A percentile compares a stretch with the other conserved stretches of the same genome.
phyloP scores from a whole-genome alignment of 2,888 invertebrate species.

The Lacanobia oleracea region DNA sequence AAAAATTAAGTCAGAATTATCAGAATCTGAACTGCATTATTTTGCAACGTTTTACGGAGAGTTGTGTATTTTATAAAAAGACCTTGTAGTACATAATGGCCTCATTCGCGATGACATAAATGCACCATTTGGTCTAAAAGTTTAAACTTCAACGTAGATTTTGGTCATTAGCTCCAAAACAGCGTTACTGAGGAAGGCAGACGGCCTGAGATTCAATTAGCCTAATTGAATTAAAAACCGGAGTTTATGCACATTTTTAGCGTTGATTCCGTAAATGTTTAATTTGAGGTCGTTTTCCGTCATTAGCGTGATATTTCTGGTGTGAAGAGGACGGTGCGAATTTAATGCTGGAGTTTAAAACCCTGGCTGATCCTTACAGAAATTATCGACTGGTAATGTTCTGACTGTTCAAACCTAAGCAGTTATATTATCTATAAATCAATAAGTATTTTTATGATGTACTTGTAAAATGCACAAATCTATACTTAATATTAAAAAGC shows the following conservation, averaged over 20 bases:
- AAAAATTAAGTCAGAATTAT: no score
- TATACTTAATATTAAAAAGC: no score
- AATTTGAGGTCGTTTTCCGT: constrained; percentile 25
- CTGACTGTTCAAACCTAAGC: not conserved
- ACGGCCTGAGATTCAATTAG: constrained; percentile 35
- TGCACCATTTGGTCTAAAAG: no score
- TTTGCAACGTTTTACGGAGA: no score
- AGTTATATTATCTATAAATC: not conserved
- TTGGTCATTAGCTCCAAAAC: constrained; percentile 25
- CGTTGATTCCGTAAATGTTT: constrained; percentile 41
- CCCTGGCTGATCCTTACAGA: not conserved
- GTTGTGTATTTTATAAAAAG: no score
- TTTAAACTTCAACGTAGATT: constrained; percentile 1
- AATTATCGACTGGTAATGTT: not conserved
- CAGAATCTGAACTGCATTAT: no score
- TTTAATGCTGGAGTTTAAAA: not conserved
- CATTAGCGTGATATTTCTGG: constrained; percentile 13
- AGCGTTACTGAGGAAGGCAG: constrained; percentile 15
- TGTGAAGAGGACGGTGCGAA: not conserved
- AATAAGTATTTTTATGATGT: no score
- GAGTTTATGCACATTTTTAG: constrained; percentile 44
- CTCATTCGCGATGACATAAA: no score
- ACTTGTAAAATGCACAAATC: no score
- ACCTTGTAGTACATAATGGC: no score
- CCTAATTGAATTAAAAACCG: constrained; percentile 39